Evolutionary conservation across 2,797 vertebrate species (phyloP).

Genomic region (Anas bernieri): DNA sequence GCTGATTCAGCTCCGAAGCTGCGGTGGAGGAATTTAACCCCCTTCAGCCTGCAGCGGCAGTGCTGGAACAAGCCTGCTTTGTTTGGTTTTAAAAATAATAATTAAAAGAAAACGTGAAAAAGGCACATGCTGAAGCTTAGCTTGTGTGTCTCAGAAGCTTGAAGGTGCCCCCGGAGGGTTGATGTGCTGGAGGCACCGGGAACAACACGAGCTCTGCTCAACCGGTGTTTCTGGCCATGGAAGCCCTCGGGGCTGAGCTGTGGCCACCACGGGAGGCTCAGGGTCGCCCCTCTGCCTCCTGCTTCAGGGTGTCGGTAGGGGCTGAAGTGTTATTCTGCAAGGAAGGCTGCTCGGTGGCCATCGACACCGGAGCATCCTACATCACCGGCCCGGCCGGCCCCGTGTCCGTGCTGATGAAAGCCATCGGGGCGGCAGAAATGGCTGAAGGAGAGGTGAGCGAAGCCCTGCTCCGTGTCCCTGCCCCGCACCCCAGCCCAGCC

Average conservation of each 20-base stretch:
- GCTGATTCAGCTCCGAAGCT: neutral
- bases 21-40: neutral
- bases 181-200: rapidly evolving
- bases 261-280: too few species aligned
- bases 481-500: neutral
- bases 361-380: conserved; percentile 94
- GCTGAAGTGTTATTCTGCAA: conserved; percentile 85
- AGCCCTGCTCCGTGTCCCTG: rapidly evolving
- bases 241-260: neutral
- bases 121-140: neutral
- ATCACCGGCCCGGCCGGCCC: conserved; percentile 91
- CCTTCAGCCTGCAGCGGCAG: neutral
- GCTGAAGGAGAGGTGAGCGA: conserved; percentile 84
- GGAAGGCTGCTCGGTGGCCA: conserved; percentile 88
- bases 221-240: neutral
- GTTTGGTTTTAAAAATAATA: neutral
- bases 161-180: neutral
- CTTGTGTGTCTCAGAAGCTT: rapidly evolving
- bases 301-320: conserved; percentile 88
- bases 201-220: neutral
- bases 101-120: too few species aligned
- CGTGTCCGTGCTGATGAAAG: conserved; percentile 86
- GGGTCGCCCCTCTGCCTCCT: neutral
- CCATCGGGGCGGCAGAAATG: conserved; percentile 86
- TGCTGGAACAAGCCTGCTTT: neutral